Evolutionary conservation across 1,140 invertebrate species (phyloP).

Genomic region (Drosophila littoralis): DNA sequence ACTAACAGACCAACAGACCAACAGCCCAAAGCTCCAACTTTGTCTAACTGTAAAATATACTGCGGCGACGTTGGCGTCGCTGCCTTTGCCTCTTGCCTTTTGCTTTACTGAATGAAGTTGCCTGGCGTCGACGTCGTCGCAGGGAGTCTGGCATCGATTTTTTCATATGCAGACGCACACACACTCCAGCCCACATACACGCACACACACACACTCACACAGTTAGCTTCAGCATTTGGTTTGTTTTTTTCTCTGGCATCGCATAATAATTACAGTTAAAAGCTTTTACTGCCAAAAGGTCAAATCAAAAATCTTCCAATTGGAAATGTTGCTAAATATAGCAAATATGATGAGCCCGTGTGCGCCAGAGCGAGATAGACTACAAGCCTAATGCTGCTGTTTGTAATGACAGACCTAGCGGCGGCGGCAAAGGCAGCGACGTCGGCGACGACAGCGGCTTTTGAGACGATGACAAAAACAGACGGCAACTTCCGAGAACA

Average conservation of each 20-base stretch:
- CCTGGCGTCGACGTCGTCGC: constrained; percentile 44
- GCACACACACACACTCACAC: constrained; percentile 28
- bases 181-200: constrained; percentile 33
- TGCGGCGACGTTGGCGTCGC: constrained; percentile 49
- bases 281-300: constrained; percentile 65
- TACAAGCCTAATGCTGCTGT: constrained; percentile 25
- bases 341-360: constrained; percentile 29
- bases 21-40: constrained; percentile 53
- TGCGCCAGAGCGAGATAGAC: constrained; percentile 40
- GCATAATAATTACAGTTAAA: constrained; percentile 58
- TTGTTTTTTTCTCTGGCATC: constrained; percentile 39
- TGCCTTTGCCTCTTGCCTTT: constrained; percentile 47
- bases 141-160: constrained; percentile 82
- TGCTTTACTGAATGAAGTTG: constrained; percentile 73
- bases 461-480: constrained; percentile 62
- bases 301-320: constrained; percentile 65
- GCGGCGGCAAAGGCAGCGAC: constrained; percentile 41
- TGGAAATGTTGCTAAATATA: constrained; percentile 72
- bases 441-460: constrained; percentile 30
- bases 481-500: constrained; percentile 52
- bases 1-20: constrained; percentile 30
- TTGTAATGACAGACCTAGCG: constrained; percentile 63
- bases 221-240: constrained; percentile 24
- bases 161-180: constrained; percentile 65
- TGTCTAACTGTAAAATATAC: constrained; percentile 74